These are phyloP conservation scores for Oreonectes daqikongensis DNA, from an alignment of 2,797 vertebrate genomes.

Conservation along the genomic window DNA sequence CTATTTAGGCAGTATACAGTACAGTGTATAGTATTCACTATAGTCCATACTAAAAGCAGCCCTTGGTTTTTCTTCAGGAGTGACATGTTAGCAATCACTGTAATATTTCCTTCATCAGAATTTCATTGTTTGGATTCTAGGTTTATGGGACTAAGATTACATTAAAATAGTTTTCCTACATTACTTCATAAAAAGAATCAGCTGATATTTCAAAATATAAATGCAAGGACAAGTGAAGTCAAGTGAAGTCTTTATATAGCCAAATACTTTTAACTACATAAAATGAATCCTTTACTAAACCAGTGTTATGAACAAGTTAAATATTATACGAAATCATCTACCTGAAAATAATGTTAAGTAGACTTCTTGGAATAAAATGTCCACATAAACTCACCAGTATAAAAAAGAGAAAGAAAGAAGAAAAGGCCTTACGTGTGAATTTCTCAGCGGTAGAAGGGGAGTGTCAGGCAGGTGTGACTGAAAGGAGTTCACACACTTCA, in stretches of 20 bases:
- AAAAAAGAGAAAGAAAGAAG: neutral
- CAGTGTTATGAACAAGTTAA: neutral
- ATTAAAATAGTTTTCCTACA: no score
- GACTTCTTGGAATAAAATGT: neutral
- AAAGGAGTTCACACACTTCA: neutral
- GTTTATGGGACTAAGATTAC: conserved; percentile 17
- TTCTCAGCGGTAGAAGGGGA: neutral
- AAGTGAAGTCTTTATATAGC: neutral
- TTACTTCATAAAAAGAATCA: no score
- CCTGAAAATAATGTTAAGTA: neutral
- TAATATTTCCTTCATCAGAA: neutral
- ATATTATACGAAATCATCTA: conserved; percentile 14
- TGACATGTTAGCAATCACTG: neutral
- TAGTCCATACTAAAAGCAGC: neutral
- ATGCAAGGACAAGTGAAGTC: no score
- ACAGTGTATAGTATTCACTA: no score
- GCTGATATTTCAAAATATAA: no score
- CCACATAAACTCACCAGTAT: neutral
- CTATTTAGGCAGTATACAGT: neutral
- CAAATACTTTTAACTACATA: neutral
- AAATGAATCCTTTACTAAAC: neutral
- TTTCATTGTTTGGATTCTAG: neutral
- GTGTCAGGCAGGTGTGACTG: conserved; percentile 27
- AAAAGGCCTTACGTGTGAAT: conserved; percentile 28
- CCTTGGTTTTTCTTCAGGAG: neutral